These are phyloP conservation scores for Cordylochernes scorpioides DNA, from an alignment of 2,888 invertebrate genomes.

Conservation along the genomic window DNA sequence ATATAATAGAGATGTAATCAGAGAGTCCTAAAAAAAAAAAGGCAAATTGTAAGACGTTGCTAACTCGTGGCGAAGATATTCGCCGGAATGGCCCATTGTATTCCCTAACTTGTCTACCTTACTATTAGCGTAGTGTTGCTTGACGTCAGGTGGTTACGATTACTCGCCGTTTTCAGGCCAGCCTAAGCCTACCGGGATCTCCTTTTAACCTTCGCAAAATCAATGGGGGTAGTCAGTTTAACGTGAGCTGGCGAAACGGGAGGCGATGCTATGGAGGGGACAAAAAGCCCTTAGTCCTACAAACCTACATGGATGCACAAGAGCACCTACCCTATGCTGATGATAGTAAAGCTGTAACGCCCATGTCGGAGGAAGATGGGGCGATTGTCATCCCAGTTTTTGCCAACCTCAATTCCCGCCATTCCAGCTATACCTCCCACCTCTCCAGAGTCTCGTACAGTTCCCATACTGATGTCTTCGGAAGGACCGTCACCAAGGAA, in stretches of 20 bases:
- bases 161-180: slow-evolving; percentile 34
- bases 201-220: slow-evolving; percentile 76
- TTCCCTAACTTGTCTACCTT: no score
- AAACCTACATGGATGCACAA: slow-evolving; percentile 45
- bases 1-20: no score
- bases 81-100: no score
- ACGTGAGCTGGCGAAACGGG: slow-evolving; percentile 41
- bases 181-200: slow-evolving; percentile 82
- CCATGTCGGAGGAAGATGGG: slow-evolving; percentile 90
- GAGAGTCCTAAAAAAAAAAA: no score
- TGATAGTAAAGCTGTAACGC: slow-evolving; percentile 87
- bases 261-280: slow-evolving; percentile 36
- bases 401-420: slow-evolving; percentile 58
- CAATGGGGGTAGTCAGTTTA: slow-evolving; percentile 51
- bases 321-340: slow-evolving; percentile 89
- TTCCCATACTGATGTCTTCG: slow-evolving; percentile 67
- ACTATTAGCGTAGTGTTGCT: no score
- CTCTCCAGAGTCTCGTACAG: slow-evolving; percentile 76
- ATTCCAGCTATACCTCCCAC: slow-evolving; percentile 44
- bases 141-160: no score
- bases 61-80: no score
- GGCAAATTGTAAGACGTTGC: no score
- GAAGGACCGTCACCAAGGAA: slow-evolving; percentile 48
- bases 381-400: slow-evolving; percentile 75
- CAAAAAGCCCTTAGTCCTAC: slow-evolving; percentile 63